These are phyloP conservation scores for Threskiornis aethiopicus DNA, from an alignment of 2,797 vertebrate species.

Conservation along the genomic window DNA sequence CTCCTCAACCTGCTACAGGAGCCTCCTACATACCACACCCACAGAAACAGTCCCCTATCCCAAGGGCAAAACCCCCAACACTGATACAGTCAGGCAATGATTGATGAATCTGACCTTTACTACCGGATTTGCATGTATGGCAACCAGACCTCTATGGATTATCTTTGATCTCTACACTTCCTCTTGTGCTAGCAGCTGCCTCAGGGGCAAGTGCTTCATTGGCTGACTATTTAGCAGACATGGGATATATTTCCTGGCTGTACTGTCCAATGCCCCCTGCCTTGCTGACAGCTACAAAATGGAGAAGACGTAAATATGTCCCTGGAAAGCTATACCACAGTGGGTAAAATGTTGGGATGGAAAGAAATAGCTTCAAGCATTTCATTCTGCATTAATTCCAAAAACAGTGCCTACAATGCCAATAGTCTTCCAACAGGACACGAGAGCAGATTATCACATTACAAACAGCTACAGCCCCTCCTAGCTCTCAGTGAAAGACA, in stretches of 20 bases:
- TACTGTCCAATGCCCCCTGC: not conserved
- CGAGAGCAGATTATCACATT: accelerated
- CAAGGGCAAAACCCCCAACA: accelerated
- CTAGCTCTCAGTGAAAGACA: not conserved
- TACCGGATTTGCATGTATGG: not conserved
- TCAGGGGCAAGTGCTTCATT: accelerated
- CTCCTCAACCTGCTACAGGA: not conserved
- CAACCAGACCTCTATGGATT: not conserved
- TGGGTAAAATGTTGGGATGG: not conserved
- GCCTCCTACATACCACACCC: not conserved
- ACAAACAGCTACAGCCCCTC: not conserved
- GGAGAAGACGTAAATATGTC: not conserved
- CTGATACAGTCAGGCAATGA: accelerated
- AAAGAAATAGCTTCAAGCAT: not conserved
- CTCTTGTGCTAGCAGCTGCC: not conserved
- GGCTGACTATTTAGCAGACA: not conserved
- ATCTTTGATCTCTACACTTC: not conserved
- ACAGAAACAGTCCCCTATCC: not conserved
- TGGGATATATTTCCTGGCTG: not conserved
- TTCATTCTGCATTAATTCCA: not conserved
- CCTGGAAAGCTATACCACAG: not conserved
- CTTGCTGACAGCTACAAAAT: not conserved
- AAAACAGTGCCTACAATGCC: not conserved
- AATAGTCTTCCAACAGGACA: not conserved
- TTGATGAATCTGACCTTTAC: not conserved